These are phyloP conservation scores for Acridotheres tristis DNA, from an alignment of 2,797 vertebrate species.

Conservation along the genomic window DNA sequence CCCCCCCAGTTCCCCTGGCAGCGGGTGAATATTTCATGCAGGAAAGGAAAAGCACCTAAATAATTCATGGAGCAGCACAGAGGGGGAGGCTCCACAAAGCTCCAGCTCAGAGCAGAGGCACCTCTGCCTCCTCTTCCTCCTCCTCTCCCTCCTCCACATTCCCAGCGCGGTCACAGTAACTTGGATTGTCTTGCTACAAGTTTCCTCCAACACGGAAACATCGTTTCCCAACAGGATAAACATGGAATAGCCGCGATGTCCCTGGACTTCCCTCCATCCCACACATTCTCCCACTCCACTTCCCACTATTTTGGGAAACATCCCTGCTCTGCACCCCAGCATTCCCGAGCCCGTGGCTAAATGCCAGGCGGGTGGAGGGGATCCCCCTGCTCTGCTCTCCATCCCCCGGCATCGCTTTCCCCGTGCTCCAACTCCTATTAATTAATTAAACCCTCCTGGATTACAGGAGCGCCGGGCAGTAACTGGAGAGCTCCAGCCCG, in stretches of 20 bases:
- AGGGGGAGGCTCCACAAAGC: neutral
- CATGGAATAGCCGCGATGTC: fast-evolving
- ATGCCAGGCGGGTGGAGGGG: fast-evolving
- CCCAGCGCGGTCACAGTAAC: neutral
- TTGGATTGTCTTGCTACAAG: neutral
- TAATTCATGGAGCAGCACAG: conserved; percentile 59
- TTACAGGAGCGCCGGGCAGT: neutral
- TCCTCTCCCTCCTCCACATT: neutral
- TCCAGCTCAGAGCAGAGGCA: neutral
- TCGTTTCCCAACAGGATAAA: neutral
- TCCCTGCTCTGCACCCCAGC: neutral
- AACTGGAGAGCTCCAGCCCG: neutral
- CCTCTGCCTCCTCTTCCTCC: neutral
- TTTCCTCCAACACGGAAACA: neutral
- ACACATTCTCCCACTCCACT: too few species aligned
- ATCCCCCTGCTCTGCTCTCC: fast-evolving
- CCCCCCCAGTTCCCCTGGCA: neutral
- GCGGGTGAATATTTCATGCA: conserved; percentile 66
- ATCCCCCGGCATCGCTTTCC: neutral
- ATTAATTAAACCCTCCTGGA: conserved; percentile 16
- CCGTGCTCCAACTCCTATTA: neutral
- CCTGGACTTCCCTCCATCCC: neutral
- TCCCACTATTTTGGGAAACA: fast-evolving
- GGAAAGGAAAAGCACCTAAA: conserved; percentile 25
- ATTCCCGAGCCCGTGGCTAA: fast-evolving